Evolutionary conservation across 2,113 vertebrate species (phyloP), one percentile per base, ranked within the genome.

Genomic region (Echinops telfairi): DNA sequence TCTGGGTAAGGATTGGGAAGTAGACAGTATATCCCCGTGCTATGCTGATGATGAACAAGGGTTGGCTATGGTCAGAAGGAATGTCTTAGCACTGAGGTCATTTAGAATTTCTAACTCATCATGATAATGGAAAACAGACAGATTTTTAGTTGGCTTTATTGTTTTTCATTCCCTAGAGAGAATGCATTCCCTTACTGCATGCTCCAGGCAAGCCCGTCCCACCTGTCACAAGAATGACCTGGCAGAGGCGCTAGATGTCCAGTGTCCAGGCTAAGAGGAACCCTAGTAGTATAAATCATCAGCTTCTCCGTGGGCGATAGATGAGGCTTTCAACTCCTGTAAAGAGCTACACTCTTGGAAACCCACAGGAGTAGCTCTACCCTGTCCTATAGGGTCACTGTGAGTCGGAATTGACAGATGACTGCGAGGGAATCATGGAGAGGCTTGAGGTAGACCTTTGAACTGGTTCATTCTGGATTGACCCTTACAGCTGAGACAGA

Each of bases 81-180:
- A 33, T 36, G 40, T 58, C 89, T 88, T 68, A 70, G 29, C 57
- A 57, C 33, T 29, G 43, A 89, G 31, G 38, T 79, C 53, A 60
- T 62, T 75, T 88, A 10, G 22, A 85, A 85, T 92, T 47, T 33
- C 38, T 60, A 58, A 60, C 38, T 53, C 17, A 6, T 47, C 10
- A 29, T 92, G 73, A 25, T 58, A 33, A 38, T 71, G 43, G 6
- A 57, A 38, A 75, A 15, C 47, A 84, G 86, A 62, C 81, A 57
- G 19, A 83, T 43, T 73, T 73, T 57, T n/a, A 43, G 27, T 66
- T 90, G 60, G 22, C 64, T 92, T 92, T 73, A 19, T 71, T n/a
- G 40, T 91, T 94, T 88, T 78, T 29, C 58, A 64, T 88, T 73
- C 9, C 27, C 1, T 83, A 12, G 22, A 70, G 57, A 27, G 70